Base-by-base conservation (phyloP, 2,888 invertebrate species). In the Tanytarsus gracilentus region DNA sequence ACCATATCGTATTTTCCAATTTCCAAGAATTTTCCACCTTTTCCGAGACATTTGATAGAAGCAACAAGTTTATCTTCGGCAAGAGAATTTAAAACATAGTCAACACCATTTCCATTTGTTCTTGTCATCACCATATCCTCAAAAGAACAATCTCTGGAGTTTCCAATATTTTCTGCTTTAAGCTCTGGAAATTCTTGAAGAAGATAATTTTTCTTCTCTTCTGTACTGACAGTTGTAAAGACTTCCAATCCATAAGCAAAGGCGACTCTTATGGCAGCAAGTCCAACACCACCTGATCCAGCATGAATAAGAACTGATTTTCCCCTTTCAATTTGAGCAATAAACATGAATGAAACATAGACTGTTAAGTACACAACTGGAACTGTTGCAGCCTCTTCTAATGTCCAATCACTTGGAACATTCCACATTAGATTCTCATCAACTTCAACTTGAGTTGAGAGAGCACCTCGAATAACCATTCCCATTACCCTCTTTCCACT, bases 51-150 rank as follows among this genome's bases (percentile, higher is more conserved):
- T 3, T 82, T 74, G 0, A 83, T 70, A 0, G 84, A 83, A 0
- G 84, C 87, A 67, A 81, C 78, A 1, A 96, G 77, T 72, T 96
- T 96, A 48, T 97, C 95, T 67, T 92, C 95, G 0, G 95, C 83
- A 40, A 98, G 74, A 0, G 94, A 95, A 72, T 98, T 98, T 7
- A 93, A 75, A 11, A 97, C 88, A 59, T 95, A 75, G 68, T 98
- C 90, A 0, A 98, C 96, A 33, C 96, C 95, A 65, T 78, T 78
- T 11, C 96, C 95, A 6, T 85, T 78, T 0, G 96, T 96, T 67
- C 83, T 80, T 51, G 77, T 77, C 66, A 85, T 78, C 58, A 98
- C 80, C 80, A 94, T 84, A 64, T 83, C 80, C 71, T 96, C 95
- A 71, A 98, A 98, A 1, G 85, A 83, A 0, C 83, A 79, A 69